Conservation (phyloP, 2,797 vertebrate genomes). For the Steatocranus sp. region DNA sequence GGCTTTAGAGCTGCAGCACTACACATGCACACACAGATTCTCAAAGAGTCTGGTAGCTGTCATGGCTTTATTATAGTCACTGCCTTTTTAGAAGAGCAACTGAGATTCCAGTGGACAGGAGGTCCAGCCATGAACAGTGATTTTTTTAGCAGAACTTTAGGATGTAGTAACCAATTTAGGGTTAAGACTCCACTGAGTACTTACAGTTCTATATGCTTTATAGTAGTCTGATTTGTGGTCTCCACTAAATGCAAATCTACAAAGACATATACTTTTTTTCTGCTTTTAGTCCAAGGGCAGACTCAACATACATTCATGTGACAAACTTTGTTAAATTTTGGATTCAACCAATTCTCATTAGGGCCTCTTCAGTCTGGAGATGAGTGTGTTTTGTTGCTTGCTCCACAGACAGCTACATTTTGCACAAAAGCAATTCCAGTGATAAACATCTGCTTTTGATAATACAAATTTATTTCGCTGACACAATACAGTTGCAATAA, state of each 20-base stretch:
- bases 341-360: background rate
- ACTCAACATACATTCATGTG: background rate
- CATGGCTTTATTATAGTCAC: background rate
- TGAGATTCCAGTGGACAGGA: background rate
- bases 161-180: background rate
- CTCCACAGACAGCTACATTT: background rate
- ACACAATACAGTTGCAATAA: background rate
- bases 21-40: background rate
- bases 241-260: background rate
- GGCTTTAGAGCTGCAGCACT: background rate
- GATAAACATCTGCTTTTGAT: background rate
- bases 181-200: accelerated
- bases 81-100: background rate
- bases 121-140: background rate
- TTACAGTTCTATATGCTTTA: background rate
- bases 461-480: background rate
- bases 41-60: background rate
- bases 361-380: background rate
- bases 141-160: background rate
- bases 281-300: background rate
- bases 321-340: background rate
- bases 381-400: background rate
- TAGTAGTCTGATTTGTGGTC: background rate
- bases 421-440: background rate
- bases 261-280: background rate